Base-by-base conservation (phyloP, 2,113 vertebrate species). In the Lophius piscatorius region DNA sequence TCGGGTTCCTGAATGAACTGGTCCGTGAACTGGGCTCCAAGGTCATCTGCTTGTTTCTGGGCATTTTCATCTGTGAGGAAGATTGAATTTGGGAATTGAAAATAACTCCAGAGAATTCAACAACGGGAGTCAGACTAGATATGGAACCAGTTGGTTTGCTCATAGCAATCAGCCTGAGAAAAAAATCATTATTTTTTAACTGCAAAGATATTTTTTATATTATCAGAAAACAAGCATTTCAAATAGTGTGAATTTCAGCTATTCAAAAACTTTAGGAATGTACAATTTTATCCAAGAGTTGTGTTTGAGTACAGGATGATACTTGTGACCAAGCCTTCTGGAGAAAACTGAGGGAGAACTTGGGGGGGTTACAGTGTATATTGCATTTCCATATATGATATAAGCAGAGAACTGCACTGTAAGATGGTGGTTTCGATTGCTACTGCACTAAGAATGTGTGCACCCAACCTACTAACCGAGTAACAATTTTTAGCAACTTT, bases 21-120 rank as follows among this genome's bases (percentile, higher is more conserved):
- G 48, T 98, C 96, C 54, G 96, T 95, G 76, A 98, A 99, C 64
- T 94, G 95, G 76, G 91, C 91, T 17, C 95, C 95, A 56, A 97
- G 62, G 70, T 99, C 95, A 55, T 98, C 97, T 1, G 85, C 87
- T 71, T 94, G 94, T 67, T 95, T 96, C 71, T 94, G 91, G 18
- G 88, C 71, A 38, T 87, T 94, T 86, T 99, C 95, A 81, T 98
- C 96, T 98, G 91, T 26, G 18, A 54, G 59, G 46, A 16, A 58
- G 28, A 70, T 16, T 7, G 4, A 62, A 20, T 35, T 14, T 4
- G 39, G 9, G 55, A 44, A 33, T 57, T 2, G 61, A 10, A 29
- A 17, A 70, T 12, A 0, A 28, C 34, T 57, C 31, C 4, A 10
- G 44, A 22, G 40, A 55, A 66, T 4, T 38, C 10, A 1, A 13